Base-by-base conservation (phyloP, 2,797 vertebrate species). In the Parotocinclus haroldoi region DNA sequence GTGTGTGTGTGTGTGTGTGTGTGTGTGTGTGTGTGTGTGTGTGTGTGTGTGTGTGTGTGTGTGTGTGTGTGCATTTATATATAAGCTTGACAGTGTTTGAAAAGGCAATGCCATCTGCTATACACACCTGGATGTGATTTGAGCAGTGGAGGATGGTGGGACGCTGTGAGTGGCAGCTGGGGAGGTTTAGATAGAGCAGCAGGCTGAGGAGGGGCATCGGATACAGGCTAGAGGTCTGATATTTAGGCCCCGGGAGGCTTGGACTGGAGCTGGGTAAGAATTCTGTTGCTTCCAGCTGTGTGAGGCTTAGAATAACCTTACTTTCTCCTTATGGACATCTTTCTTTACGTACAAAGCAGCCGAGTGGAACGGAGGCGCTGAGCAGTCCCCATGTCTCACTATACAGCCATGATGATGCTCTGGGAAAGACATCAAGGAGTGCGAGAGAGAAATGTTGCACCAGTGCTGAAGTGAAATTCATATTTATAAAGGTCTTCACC, bases 141-240 rank as follows among this genome's bases (percentile, higher is more conserved):
- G 58, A 37, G 13, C 44, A 27, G 16, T 14, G 27, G 18, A 48
- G 44, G 51, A 55, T 61, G 51, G 7, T 17, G 51, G 27, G 51
- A 62, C 19, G 51, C 51, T 14, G 58, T 56, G 58, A 17, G 51
- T 62, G 58, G 58, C 67, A 61, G 51, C 66, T 48, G 39, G 40
- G 40, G 40, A 42, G 40, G 40, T 27, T 42, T 9, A 11, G 40
- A 42, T 42, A 9, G 44, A 62, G 51, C 36, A 53, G 58, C 12
- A n/a, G 53, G 50, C 40, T 37, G 36, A 46, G 51, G 12, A 60
- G 59, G 42, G 42, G 12, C 58, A 40, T 54, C 8, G 5, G 11
- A 9, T 39, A 4, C 14, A 42, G 39, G 10, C 42, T 8, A 17
- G 3, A 7, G 57, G 57, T 40, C 11, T 45, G 57, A 40, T 45